Base-by-base conservation (phyloP, 2,797 vertebrate species). In the Thaleichthys pacificus region DNA sequence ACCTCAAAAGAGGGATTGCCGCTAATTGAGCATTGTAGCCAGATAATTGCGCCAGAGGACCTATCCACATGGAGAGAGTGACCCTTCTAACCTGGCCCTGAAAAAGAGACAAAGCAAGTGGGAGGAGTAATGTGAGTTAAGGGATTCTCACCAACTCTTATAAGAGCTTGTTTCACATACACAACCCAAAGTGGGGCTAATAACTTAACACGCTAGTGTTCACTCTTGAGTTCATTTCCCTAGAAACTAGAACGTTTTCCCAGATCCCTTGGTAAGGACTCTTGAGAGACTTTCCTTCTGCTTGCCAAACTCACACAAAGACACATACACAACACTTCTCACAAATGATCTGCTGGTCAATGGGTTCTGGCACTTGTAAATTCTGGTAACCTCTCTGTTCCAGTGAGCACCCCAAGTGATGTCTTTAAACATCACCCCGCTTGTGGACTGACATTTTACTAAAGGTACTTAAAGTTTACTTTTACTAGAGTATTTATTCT, bases 101-200 rank as follows among this genome's bases (percentile, higher is more conserved):
- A 93, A 96, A 94, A 94, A 94, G 88, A 92, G 91, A 94, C 95
- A 95, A 94, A 94, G 92, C 94, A 91, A 88, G 89, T 91, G 91
- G 93, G 92, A 90, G 93, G 92, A 89, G 87, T 95, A 96, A 96
- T 96, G 92, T 93, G 94, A 93, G 93, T 95, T 95, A 95, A 96
- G 96, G 94, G 90, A 95, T 96, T 95, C 94, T 97, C 94, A 95
- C 91, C 92, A 92, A 92, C 91, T 93, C 88, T 93, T 94, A 89
- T 90, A 90, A 94, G 94, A 94, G 92, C 89, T 93, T 93, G 90
- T 95, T 96, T 94, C 93, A 94, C 92, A 93, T 93, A 95, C 92
- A 93, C 91, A 87, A 91, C 91, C 91, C 89, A 91, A 91, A 94
- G 93, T 93, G 94, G 93, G 92, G 89, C 93, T 90, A 93, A 94